Base-by-base conservation (phyloP, 1,140 invertebrate genomes). In the Magallana gigas region DNA sequence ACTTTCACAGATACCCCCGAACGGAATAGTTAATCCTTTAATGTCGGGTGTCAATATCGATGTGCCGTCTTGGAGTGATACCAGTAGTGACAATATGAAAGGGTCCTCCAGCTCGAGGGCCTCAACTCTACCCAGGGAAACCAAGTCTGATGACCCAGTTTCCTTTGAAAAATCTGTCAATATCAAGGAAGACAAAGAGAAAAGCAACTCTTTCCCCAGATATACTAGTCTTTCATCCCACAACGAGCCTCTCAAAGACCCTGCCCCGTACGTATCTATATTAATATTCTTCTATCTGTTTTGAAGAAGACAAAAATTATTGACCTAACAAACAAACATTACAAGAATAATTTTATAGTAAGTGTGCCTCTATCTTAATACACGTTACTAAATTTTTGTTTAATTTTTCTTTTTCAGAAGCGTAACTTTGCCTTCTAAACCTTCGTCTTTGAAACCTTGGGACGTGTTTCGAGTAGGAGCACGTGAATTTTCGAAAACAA, bases 381-480 rank as follows among this genome's bases (percentile, higher is more conserved):
- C 36, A 23, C 18, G 36, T 48, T 48, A 48, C 36, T 48, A 48
- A 48, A 48, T 48, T 48, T 48, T 48, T 48, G 36, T 48, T 48
- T 36, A 29, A 23, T 11, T 36, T 29, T 71, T 71, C n/a, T 8
- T 71, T 71, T 71, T 14, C 18, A 71, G 68, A 8, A 71, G 68
- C 36, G 18, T 23, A 23, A 71, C 68, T 1, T 29, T 71, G 23
- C 23, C 68, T 11, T 71, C 68, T 7, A 71, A 71, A 23, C 68
- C 68, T 86, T 91, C 85, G 89, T 89, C 80, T 16, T 14, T 58
- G 57, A 82, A 82, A 87, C 90, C 91, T 5, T 93, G 93, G 93
- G 92, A 93, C 83, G 92, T 93, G 1, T 93, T 93, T 82, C 83
- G 92, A 29, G 86, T 91, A 16, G 83, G 88, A 12, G 84, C 86